phyloP scores from a whole-genome alignment of 2,888 invertebrate species.

The Luperina testacea region DNA sequence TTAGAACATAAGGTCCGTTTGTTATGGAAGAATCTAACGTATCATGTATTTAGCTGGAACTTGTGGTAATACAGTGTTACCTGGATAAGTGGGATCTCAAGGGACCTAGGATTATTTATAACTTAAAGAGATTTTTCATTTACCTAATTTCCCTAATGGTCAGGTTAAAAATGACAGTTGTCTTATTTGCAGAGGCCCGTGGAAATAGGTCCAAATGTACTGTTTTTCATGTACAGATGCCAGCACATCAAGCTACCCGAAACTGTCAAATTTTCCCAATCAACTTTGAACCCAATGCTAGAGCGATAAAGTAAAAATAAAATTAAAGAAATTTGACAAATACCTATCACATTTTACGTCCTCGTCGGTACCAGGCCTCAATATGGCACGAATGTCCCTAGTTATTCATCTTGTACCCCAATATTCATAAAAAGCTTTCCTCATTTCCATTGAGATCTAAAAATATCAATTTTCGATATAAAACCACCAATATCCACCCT shows the following conservation, averaged over 20 bases:
- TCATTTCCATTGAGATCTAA: constrained; percentile 28
- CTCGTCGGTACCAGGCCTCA: too few species aligned
- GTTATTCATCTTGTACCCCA: neutral
- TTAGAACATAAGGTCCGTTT: constrained; percentile 52
- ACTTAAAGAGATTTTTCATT: too few species aligned
- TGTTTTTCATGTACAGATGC: too few species aligned
- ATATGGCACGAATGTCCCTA: neutral
- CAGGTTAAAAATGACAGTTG: neutral
- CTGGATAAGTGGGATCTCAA: too few species aligned
- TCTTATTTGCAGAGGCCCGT: neutral
- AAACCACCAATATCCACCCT: constrained; percentile 69
- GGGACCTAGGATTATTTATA: too few species aligned
- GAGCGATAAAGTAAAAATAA: too few species aligned
- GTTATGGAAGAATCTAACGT: constrained; percentile 36
- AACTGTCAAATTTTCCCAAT: too few species aligned
- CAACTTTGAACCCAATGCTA: too few species aligned
- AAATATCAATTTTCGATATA: constrained; percentile 68
- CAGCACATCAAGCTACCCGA: too few species aligned
- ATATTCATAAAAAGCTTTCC: neutral
- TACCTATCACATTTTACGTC: neutral
- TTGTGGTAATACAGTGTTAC: neutral
- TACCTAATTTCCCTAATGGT: too few species aligned
- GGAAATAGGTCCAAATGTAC: too few species aligned
- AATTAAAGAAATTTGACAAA: too few species aligned
- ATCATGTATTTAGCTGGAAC: neutral